phyloP scores from a whole-genome alignment of 2,797 vertebrate genomes.

The Gorsachius magnificus region DNA sequence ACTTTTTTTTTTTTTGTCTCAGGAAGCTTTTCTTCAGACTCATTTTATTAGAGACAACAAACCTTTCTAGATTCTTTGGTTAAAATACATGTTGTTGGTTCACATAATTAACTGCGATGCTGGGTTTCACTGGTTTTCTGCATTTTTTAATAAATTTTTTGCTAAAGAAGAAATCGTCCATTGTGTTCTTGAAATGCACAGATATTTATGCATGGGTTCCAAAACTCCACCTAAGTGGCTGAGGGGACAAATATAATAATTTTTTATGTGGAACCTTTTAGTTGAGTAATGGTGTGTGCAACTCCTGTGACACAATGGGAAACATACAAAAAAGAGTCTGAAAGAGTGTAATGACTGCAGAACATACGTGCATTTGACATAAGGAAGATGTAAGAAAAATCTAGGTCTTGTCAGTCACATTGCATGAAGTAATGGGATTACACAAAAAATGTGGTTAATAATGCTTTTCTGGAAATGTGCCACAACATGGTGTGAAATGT shows the following conservation, averaged over 20 bases:
- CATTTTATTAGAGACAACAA: neutral
- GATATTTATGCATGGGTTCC: neutral
- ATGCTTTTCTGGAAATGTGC: neutral
- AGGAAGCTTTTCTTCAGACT: neutral
- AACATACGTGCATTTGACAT: neutral
- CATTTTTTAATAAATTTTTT: neutral
- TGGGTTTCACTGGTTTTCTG: neutral
- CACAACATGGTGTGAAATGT: neutral
- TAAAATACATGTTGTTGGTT: neutral
- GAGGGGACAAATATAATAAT: neutral
- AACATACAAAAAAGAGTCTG: neutral
- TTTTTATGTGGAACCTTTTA: neutral
- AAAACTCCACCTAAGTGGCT: neutral
- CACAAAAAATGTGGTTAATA: neutral
- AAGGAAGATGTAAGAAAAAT: neutral
- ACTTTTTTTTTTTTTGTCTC: neutral
- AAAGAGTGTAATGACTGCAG: neutral
- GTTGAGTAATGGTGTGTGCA: neutral
- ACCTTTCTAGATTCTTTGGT: neutral
- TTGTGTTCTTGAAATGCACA: neutral
- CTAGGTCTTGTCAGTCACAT: neutral
- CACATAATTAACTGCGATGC: neutral
- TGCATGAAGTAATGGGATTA: constrained; percentile 10
- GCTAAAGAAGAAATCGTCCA: neutral
- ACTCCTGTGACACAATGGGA: neutral